Evolutionary conservation across 2,113 vertebrate species (phyloP).

Genomic region (Neotoma lepida): DNA sequence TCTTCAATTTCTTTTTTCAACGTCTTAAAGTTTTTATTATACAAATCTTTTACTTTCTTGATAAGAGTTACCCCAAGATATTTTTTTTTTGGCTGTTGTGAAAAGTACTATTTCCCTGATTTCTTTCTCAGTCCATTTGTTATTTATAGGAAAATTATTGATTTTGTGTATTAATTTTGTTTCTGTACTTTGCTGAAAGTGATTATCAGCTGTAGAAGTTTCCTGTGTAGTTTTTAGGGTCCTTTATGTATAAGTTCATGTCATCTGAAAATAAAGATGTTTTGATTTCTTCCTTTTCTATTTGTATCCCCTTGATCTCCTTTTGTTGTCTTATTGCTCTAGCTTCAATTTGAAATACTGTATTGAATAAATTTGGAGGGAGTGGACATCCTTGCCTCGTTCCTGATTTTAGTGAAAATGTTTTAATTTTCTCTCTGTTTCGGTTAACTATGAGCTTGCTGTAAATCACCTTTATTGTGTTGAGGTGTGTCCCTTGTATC

Average conservation of each 20-base stretch:
- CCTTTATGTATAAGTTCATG: not conserved
- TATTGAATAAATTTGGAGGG: not conserved
- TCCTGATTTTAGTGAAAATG: not conserved
- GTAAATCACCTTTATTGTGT: not conserved
- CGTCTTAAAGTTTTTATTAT: not conserved
- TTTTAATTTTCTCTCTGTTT: not conserved
- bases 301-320: not conserved
- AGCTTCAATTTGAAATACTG: not conserved
- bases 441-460: not conserved
- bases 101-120: not conserved
- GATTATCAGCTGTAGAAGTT: not conserved
- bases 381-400: not conserved
- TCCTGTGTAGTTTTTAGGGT: not conserved
- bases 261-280: not conserved
- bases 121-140: not conserved
- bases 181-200: not conserved
- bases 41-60: not conserved
- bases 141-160: not conserved
- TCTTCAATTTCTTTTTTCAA: not conserved
- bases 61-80: not conserved
- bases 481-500: not conserved
- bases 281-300: not conserved
- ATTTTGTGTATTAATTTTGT: not conserved
- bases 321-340: not conserved
- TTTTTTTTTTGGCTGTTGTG: not conserved